phyloP scores from a whole-genome alignment of 2,797 vertebrate species.

The Aulostomus chinensis region DNA sequence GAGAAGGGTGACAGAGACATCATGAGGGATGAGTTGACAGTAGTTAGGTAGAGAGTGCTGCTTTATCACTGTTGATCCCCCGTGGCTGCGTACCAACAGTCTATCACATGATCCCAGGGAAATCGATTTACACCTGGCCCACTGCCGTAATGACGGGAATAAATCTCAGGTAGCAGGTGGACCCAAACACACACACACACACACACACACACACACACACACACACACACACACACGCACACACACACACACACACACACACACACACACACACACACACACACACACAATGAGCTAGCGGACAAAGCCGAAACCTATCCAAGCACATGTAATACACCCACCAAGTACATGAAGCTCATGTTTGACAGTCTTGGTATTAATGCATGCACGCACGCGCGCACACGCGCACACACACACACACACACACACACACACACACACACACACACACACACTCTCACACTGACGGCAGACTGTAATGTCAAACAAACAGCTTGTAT shows the following conservation, averaged over 20 bases:
- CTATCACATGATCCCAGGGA: slow-evolving; percentile 18
- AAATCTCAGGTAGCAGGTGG: slow-evolving; percentile 57
- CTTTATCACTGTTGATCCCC: slow-evolving; percentile 40
- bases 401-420: slow-evolving; percentile 4
- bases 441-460: slow-evolving; percentile 10
- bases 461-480: no score
- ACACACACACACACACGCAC: slow-evolving; percentile 20
- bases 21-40: slow-evolving; percentile 53
- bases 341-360: slow-evolving; percentile 20
- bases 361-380: no score
- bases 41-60: slow-evolving; percentile 32
- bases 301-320: slow-evolving; percentile 7
- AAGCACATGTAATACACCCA: slow-evolving; percentile 21
- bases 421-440: slow-evolving; percentile 10
- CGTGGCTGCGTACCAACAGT: slow-evolving; percentile 23
- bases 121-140: slow-evolving; percentile 40
- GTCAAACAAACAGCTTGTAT: slow-evolving; percentile 44
- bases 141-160: slow-evolving; percentile 49
- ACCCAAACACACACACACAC: slow-evolving; percentile 26
- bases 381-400: no score
- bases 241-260: slow-evolving; percentile 1
- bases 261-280: neutral
- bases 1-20: slow-evolving; percentile 13
- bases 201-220: slow-evolving; percentile 8
- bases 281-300: no score